phyloP scores from a whole-genome alignment of 2,888 invertebrate genomes.

The Hirtodrosophila confusa region DNA sequence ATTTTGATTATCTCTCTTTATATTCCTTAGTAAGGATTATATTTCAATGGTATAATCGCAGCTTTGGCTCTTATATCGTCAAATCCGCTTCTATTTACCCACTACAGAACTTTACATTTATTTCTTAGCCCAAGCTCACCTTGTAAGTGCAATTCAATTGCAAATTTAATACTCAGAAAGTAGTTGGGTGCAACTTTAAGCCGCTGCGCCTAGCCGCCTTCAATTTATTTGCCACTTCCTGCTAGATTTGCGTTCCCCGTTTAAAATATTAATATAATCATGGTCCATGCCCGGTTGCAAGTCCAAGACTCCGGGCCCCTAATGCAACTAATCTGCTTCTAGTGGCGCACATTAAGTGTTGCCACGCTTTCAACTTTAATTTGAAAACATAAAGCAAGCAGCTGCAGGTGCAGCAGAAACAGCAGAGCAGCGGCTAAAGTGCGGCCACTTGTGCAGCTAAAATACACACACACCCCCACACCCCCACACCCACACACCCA shows the following conservation, averaged over 20 bases:
- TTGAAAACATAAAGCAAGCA: conserved; percentile 72
- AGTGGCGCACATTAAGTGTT: conserved; percentile 78
- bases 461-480: conserved; percentile 32
- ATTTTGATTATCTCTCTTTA: too few relatives aligned
- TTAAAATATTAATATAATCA: conserved; percentile 55
- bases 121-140: conserved; percentile 15
- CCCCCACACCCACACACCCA: conserved; percentile 4
- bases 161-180: conserved; percentile 23
- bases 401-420: conserved; percentile 19
- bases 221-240: not conserved
- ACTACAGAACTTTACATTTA: not conserved
- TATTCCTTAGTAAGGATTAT: too few relatives aligned
- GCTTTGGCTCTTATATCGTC: not conserved
- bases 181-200: conserved; percentile 44
- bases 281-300: conserved; percentile 9
- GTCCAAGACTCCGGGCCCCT: conserved; percentile 26
- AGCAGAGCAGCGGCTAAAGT: conserved; percentile 52
- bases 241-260: conserved; percentile 14
- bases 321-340: conserved; percentile 78
- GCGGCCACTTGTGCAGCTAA: conserved; percentile 61
- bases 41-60: too few relatives aligned
- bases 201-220: not conserved
- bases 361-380: conserved; percentile 78
- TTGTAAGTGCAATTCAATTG: conserved; percentile 36
- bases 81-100: too few relatives aligned